Conservation (phyloP, 1,140 invertebrate genomes). For the Heliconius himera region DNA sequence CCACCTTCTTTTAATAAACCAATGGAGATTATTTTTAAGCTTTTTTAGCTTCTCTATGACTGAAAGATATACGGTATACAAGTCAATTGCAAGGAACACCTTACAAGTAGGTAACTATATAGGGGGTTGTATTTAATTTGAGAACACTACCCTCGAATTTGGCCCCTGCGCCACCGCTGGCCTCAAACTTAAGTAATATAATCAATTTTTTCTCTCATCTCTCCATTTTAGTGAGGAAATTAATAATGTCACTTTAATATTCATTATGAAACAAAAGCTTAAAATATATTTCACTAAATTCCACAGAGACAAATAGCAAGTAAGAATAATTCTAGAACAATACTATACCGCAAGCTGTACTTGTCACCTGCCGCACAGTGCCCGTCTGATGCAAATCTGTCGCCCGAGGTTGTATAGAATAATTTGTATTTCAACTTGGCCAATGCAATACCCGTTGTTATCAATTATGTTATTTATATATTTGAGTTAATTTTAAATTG, state of each 20-base stretch:
- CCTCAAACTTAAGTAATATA: no score
- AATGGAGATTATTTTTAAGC: no score
- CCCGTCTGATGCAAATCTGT: slow-evolving; percentile 36
- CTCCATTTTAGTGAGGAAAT: no score
- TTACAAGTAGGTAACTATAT: no score
- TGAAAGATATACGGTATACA: no score
- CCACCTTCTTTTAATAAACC: no score
- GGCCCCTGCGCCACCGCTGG: no score
- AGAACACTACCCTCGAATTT: no score
- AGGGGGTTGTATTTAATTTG: no score
- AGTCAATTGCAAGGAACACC: no score
- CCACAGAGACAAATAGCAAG: slow-evolving; percentile 14
- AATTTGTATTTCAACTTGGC: slow-evolving; percentile 19
- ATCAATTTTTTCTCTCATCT: not conserved
- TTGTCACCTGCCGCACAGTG: slow-evolving; percentile 38
- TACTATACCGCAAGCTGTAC: slow-evolving; percentile 50
- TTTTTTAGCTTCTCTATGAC: no score
- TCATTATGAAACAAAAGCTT: not conserved
- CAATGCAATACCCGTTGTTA: not conserved
- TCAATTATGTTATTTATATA: not conserved
- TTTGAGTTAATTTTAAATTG: no score
- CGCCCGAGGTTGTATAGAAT: slow-evolving; percentile 8
- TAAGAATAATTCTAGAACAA: slow-evolving; percentile 53
- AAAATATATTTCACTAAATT: not conserved
- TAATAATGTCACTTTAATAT: not conserved